phyloP scores from a whole-genome alignment of 2,113 vertebrate genomes.

The Antechinus stuartii region DNA sequence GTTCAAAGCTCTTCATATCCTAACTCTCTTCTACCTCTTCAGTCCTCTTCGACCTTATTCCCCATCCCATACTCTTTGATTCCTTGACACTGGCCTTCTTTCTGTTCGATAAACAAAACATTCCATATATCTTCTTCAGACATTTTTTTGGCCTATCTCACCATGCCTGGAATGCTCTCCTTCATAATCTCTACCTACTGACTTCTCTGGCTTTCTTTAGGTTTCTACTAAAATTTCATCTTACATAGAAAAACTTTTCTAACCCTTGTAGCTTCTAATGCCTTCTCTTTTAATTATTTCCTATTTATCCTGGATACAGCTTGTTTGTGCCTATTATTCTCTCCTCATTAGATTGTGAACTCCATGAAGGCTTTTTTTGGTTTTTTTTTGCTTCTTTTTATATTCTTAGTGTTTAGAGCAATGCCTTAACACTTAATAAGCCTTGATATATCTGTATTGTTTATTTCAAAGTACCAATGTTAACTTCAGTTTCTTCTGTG shows the following conservation, averaged over 20 bases:
- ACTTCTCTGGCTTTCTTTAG: not conserved
- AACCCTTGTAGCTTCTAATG: not conserved
- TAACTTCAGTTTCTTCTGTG: not conserved
- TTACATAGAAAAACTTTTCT: not conserved
- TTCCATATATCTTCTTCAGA: too few relatives aligned
- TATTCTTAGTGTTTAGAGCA: not conserved
- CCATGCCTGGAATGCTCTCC: not conserved
- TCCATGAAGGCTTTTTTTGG: not conserved
- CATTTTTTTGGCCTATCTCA: not conserved
- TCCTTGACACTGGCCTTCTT: not conserved
- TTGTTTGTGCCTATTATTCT: not conserved
- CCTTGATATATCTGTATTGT: not conserved
- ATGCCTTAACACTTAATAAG: not conserved
- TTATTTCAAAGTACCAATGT: not conserved
- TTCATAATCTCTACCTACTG: not conserved
- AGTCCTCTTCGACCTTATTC: not conserved
- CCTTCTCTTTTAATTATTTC: not conserved
- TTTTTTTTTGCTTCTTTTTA: not conserved
- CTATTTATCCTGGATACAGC: not conserved
- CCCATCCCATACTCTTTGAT: not conserved
- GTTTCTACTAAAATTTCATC: not conserved
- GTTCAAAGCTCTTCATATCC: not conserved
- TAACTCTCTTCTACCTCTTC: too few relatives aligned
- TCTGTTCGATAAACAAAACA: too few relatives aligned
- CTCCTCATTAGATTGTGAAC: not conserved